A percentile compares a stretch with the other conserved stretches of the same genome.
These are phyloP conservation scores for Hirtodrosophila trivittata DNA, from an alignment of 2,888 invertebrate species.

Conservation along the genomic window DNA sequence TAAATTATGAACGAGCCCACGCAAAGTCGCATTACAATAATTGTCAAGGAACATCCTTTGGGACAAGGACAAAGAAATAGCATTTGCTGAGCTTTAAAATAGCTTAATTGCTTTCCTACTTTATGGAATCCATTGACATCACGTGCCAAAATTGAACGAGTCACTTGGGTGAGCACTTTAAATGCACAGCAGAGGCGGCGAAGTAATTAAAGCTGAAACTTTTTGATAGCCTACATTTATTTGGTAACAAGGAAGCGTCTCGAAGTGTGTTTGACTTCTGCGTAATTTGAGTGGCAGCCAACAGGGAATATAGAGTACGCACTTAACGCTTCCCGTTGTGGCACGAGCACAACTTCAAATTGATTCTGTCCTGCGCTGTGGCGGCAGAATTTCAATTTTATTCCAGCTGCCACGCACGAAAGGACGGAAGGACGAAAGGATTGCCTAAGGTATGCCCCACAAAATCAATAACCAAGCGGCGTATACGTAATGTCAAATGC, in stretches of 20 bases:
- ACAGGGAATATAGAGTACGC: slow-evolving; percentile 30
- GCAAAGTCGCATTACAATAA: slow-evolving; percentile 33
- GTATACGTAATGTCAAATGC: neutral
- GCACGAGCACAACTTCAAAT: slow-evolving; percentile 37
- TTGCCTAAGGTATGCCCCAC: slow-evolving; percentile 25
- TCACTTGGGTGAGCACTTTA: slow-evolving; percentile 34
- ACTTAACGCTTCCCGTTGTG: slow-evolving; percentile 18
- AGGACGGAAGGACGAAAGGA: no score
- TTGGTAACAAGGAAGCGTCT: neutral
- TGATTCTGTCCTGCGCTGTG: slow-evolving; percentile 47
- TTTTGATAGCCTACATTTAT: slow-evolving; percentile 15
- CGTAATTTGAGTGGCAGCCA: slow-evolving; percentile 48
- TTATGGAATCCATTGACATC: slow-evolving; percentile 55
- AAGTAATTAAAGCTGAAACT: slow-evolving; percentile 64
- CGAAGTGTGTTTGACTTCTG: no score
- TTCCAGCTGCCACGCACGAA: slow-evolving; percentile 34
- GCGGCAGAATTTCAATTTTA: slow-evolving; percentile 22
- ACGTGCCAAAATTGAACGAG: slow-evolving; percentile 59
- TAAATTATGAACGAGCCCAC: slow-evolving; percentile 48
- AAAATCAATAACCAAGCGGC: slow-evolving; percentile 5
- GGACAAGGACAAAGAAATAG: neutral
- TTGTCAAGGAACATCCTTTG: slow-evolving; percentile 34
- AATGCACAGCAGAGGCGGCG: slow-evolving; percentile 33
- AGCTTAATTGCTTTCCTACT: slow-evolving; percentile 66
- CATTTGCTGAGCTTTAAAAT: slow-evolving; percentile 52